Percentiles rank a stretch among this genome's conserved stretches.
These are phyloP conservation scores for Gambelia wislizenii DNA, from an alignment of 2,797 vertebrate species.

Conservation along the genomic window DNA sequence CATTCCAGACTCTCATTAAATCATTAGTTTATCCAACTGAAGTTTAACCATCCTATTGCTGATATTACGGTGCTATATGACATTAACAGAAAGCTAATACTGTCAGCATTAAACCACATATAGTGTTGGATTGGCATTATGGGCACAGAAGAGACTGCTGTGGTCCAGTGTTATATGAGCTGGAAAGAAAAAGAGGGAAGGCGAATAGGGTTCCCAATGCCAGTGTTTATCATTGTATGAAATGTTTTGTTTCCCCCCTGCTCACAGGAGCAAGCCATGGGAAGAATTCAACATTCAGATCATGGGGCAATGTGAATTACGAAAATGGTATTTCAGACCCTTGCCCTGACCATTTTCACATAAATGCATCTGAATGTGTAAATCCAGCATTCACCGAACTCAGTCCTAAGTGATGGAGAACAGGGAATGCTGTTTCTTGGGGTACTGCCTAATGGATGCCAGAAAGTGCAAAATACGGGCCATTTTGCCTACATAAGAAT, in stretches of 20 bases:
- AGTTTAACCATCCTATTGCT: neutral
- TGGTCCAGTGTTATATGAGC: neutral
- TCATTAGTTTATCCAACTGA: slow-evolving; percentile 6
- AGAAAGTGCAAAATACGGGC: neutral
- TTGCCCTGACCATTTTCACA: neutral
- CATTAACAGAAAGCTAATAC: slow-evolving; percentile 11
- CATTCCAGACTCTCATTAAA: slow-evolving; percentile 12
- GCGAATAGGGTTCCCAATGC: accelerated
- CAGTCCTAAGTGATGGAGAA: too few species aligned
- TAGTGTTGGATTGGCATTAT: neutral
- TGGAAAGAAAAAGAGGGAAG: neutral
- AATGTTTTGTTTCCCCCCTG: neutral
- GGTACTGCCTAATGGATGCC: neutral
- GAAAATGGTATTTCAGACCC: neutral
- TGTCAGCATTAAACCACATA: neutral
- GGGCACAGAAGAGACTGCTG: neutral
- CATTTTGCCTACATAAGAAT: neutral
- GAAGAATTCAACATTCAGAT: neutral
- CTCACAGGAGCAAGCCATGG: neutral
- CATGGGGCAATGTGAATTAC: neutral
- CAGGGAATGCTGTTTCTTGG: too few species aligned
- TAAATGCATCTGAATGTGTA: neutral
- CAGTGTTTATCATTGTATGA: neutral
- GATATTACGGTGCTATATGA: neutral
- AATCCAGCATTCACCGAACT: too few species aligned